Base-by-base conservation (phyloP, 2,113 vertebrate genomes). In the Limanda limanda region DNA sequence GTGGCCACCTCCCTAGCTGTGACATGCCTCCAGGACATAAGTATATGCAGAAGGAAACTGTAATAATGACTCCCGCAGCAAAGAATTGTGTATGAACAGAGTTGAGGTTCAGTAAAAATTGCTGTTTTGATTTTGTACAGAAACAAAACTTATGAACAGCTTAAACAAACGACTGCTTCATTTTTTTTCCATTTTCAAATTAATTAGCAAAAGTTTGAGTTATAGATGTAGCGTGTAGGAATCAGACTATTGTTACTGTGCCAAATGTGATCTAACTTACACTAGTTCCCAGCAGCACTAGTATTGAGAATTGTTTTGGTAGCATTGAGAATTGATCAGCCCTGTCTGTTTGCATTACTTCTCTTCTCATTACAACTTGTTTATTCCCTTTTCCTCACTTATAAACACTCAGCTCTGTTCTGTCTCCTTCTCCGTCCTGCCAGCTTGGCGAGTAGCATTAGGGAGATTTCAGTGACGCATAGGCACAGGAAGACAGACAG, bases 11-110 rank as follows among this genome's bases (percentile, higher is more conserved):
- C 25, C 65, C 6, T 48, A 24, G 21, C 68, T 67, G 25, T 27
- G 57, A 76, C 23, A 58, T 12, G 21, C 77, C 78, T 83, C 56
- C 69, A 58, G 54, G 24, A 76, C 37, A 40, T 12, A 12, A 40
- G 37, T 7, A 31, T 31, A 7, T 31, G 31, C 31, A 6, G 6
- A 31, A 31, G 6, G 9, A 37, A 37, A 8, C 35, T 37, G 9
- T 37, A 10, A 37, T 37, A 37, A 37, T 37, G 35, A 37, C 35
- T 37, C 8, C 35, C 8, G 8, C 35, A 5, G 35, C 35, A 37
- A 37, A 37, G 0, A 10, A 8, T 37, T 37, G 9, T 37, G 2
- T 37, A 37, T 37, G 35, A 37, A 37, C 35, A 37, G 35, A 37
- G 35, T 10, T 37, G 8, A 10, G 35, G 35, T 37, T 2, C 1